Percentiles rank a stretch among this genome's conserved stretches.
Conservation (phyloP, 30 jellyfish, hydroid and myxozoan species). For the Chrysaora quinquecirrha region DNA sequence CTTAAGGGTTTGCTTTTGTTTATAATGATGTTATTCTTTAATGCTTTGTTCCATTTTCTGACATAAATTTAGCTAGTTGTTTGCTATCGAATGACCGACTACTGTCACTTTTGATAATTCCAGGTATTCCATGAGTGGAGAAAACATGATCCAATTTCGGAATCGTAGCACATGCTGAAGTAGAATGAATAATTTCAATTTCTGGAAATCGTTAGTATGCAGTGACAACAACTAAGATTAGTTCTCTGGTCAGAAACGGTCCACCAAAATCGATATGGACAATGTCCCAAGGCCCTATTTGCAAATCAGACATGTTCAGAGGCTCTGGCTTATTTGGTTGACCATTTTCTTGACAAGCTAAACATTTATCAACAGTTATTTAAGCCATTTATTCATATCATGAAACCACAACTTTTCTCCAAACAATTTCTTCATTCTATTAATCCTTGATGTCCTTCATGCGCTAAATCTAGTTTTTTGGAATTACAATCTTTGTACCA, state of each 20-base stretch:
- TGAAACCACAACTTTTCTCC: background rate
- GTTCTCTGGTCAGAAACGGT: background rate
- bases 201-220: background rate
- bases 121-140: background rate
- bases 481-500: background rate
- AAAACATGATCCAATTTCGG: background rate
- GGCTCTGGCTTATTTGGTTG: background rate
- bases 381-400: background rate
- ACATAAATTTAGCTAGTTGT: background rate
- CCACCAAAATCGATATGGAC: background rate
- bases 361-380: background rate
- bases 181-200: background rate
- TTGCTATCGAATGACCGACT: background rate
- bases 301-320: background rate
- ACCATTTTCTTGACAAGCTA: background rate
- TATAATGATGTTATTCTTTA: background rate
- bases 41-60: background rate
- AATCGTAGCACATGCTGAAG: background rate
- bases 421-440: no score
- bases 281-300: background rate
- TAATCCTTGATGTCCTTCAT: background rate
- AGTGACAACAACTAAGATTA: background rate
- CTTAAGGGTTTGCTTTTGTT: background rate
- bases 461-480: background rate
- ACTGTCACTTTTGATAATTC: background rate